Evolutionary conservation across 2,888 invertebrate species (phyloP).

Genomic region (Dasysyrphus albostriatus): DNA sequence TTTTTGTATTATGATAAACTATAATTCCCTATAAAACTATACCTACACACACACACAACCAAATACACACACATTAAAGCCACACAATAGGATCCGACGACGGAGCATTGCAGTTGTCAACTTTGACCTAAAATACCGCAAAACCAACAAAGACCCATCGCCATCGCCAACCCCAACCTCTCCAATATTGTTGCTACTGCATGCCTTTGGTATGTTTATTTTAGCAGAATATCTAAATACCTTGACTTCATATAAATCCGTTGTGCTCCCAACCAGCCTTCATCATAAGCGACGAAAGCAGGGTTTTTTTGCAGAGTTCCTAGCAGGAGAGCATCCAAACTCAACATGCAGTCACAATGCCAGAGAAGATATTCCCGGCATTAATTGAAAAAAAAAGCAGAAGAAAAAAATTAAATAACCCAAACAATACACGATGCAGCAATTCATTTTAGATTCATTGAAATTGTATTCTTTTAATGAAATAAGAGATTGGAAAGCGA

Average conservation of each 20-base stretch:
- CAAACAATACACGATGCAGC: constrained; percentile 72
- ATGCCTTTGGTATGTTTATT: constrained; percentile 64
- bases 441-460: constrained; percentile 74
- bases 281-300: constrained; percentile 26
- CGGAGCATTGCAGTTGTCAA: constrained; percentile 69
- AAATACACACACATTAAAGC: background rate
- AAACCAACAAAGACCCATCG: constrained; percentile 62
- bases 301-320: constrained; percentile 22
- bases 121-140: constrained; percentile 72
- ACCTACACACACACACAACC: background rate
- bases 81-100: constrained; percentile 38
- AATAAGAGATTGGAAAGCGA: constrained; percentile 69
- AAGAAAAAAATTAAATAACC: constrained; percentile 36
- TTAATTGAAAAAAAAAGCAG: constrained; percentile 66
- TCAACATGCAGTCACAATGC: constrained; percentile 65
- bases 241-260: constrained; percentile 66
- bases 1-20: constrained; percentile 16
- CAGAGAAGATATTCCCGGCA: constrained; percentile 51
- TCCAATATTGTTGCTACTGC: constrained; percentile 27
- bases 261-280: constrained; percentile 36
- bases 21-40: constrained; percentile 6
- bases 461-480: constrained; percentile 75
- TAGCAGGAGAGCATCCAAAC: constrained; percentile 30
- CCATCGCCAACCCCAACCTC: constrained; percentile 24
- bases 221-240: constrained; percentile 74